phyloP scores from a whole-genome alignment of 2,113 vertebrate genomes.

The Nibea albiflora region DNA sequence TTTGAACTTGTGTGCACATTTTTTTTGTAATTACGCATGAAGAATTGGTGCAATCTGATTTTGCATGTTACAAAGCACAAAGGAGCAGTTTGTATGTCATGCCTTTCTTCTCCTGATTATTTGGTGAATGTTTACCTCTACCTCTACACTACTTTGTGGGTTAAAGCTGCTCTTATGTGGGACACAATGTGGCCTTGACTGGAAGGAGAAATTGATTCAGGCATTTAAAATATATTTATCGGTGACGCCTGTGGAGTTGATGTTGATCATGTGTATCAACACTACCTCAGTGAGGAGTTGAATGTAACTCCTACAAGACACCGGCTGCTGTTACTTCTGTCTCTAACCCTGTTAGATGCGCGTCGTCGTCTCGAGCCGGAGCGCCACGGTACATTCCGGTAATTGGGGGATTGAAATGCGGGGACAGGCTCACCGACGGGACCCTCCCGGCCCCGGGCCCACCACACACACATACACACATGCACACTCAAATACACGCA shows the following conservation, averaged over 20 bases:
- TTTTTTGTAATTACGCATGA: not conserved
- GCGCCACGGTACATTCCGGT: conserved; percentile 74
- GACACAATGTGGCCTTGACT: not conserved
- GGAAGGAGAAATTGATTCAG: not conserved
- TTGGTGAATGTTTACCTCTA: not conserved
- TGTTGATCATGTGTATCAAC: conserved; percentile 32
- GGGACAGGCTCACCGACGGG: conserved; percentile 65
- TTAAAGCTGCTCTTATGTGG: not conserved
- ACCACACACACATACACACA: not conserved
- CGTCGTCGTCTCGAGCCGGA: conserved; percentile 46
- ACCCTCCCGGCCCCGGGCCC: conserved; percentile 38
- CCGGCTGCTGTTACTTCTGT: conserved; percentile 26
- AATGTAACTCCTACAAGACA: conserved; percentile 16
- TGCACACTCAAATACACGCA: too few relatives aligned
- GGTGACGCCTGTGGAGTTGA: not conserved
- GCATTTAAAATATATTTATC: not conserved
- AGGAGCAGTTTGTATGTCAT: not conserved
- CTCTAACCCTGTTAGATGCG: conserved; percentile 59
- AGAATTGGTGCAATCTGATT: not conserved
- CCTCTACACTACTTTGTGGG: too few relatives aligned
- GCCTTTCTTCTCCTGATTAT: not conserved
- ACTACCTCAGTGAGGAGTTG: conserved; percentile 21
- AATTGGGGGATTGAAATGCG: conserved; percentile 74
- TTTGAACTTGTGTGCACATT: not conserved
- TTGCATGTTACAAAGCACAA: not conserved